Evolutionary conservation across 1,140 invertebrate species (phyloP).

Genomic region (Pectinophora gossypiella): DNA sequence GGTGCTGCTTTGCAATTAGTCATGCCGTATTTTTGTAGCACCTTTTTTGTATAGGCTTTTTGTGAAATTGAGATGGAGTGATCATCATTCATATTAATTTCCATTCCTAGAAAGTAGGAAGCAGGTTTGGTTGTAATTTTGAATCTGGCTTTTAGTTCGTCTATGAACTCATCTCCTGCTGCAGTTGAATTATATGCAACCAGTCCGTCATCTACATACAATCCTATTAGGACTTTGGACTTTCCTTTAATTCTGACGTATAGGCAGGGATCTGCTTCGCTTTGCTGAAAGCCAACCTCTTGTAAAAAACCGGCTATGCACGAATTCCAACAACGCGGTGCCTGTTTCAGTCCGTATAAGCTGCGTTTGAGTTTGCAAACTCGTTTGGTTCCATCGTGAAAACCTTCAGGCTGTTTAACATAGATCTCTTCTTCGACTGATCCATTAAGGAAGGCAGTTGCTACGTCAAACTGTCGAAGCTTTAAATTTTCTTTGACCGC

Average conservation of each 20-base stretch:
- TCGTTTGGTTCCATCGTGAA: constrained; percentile 7
- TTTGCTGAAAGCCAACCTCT: constrained; percentile 35
- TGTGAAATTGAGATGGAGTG: constrained; percentile 34
- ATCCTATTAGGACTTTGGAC: constrained; percentile 25
- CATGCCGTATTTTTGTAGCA: constrained; percentile 26
- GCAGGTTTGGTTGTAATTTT: constrained; percentile 27
- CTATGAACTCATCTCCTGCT: constrained; percentile 13
- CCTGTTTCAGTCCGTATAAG: constrained; percentile 49
- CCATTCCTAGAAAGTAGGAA: constrained; percentile 33
- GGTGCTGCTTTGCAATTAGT: neutral
- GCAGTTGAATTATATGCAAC: constrained; percentile 26
- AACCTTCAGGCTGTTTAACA: constrained; percentile 10
- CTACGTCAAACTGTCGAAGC: constrained; percentile 1
- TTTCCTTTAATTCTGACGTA: constrained; percentile 23
- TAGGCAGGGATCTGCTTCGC: constrained; percentile 46
- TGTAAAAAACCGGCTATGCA: constrained; percentile 19
- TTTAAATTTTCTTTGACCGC: constrained; percentile 9
- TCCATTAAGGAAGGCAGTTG: constrained; percentile 5
- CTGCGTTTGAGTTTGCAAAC: constrained; percentile 44
- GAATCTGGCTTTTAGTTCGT: constrained; percentile 29
- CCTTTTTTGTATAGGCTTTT: constrained; percentile 38
- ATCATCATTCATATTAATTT: constrained; percentile 22
- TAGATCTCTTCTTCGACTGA: constrained; percentile 6
- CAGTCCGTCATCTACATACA: constrained; percentile 62
- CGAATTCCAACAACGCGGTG: constrained; percentile 13